These are phyloP conservation scores for Anniella stebbinsi DNA, from an alignment of 2,797 vertebrate genomes.

Conservation along the genomic window DNA sequence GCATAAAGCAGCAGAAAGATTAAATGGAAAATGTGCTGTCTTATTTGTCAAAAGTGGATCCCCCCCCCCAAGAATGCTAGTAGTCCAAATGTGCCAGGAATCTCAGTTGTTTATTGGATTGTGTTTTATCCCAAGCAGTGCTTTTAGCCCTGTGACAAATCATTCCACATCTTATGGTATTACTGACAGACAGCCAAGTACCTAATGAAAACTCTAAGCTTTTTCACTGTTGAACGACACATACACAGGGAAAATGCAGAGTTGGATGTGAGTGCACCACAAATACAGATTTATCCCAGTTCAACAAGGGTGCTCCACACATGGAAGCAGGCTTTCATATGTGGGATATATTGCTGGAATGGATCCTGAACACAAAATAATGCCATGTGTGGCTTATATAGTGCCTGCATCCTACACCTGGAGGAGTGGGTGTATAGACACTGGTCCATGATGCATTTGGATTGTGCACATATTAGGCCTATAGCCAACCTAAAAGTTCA, in stretches of 20 bases:
- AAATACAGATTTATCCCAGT: background rate
- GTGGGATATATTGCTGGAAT: background rate
- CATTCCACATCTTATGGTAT: slow-evolving; percentile 68
- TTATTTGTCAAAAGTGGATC: slow-evolving; percentile 70
- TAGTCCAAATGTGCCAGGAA: slow-evolving; percentile 70
- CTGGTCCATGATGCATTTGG: background rate
- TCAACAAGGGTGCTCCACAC: background rate
- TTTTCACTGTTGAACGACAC: slow-evolving; percentile 2
- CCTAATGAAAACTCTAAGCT: rapidly evolving
- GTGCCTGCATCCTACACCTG: background rate
- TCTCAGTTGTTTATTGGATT: slow-evolving; percentile 73
- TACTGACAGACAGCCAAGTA: slow-evolving; percentile 55
- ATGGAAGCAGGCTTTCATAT: background rate
- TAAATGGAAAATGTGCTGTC: slow-evolving; percentile 47
- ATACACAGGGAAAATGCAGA: background rate
- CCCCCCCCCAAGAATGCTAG: slow-evolving; percentile 58
- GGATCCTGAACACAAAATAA: background rate
- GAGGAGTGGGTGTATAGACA: background rate
- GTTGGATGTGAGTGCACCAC: background rate
- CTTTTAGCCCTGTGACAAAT: slow-evolving; percentile 72
- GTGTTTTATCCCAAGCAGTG: slow-evolving; percentile 68
- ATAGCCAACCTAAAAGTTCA: no score
- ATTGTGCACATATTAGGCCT: background rate
- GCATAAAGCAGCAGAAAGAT: slow-evolving; percentile 66
- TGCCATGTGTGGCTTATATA: background rate